Conservation (phyloP, 2,888 invertebrate species). For the Ophion costatus region DNA sequence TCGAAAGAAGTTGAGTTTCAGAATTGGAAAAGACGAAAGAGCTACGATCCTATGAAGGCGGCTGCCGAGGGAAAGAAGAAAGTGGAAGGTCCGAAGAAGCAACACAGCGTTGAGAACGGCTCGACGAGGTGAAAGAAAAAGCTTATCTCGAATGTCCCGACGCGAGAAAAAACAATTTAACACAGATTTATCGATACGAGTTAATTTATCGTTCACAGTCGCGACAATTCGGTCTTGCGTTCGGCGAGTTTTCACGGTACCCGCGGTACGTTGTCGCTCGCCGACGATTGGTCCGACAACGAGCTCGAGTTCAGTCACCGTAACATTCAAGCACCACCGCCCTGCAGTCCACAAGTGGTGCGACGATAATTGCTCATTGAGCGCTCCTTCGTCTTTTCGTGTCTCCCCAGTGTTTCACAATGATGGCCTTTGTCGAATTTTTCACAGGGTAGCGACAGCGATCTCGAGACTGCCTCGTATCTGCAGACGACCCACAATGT, state of each 20-base stretch:
- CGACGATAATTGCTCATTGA: conserved; percentile 29
- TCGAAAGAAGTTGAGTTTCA: conserved; percentile 94
- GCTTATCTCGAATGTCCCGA: neutral
- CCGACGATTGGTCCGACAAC: conserved; percentile 79
- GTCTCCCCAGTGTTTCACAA: neutral
- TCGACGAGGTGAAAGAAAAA: conserved; percentile 75
- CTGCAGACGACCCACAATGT: conserved; percentile 85
- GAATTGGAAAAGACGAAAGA: conserved; percentile 98
- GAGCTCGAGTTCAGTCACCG: conserved; percentile 71
- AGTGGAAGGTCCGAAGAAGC: conserved; percentile 78
- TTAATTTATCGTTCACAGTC: conserved; percentile 65
- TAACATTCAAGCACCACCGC: conserved; percentile 75
- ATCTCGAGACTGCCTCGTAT: conserved; percentile 83
- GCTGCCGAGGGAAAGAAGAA: conserved; percentile 93
- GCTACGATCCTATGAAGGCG: conserved; percentile 97
- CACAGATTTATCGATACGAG: neutral
- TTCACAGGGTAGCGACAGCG: conserved; percentile 78
- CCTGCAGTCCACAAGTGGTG: conserved; percentile 77
- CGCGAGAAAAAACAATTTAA: neutral
- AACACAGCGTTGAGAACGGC: conserved; percentile 77
- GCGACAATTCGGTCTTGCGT: conserved; percentile 81
- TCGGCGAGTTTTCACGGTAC: conserved; percentile 85
- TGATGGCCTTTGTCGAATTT: conserved; percentile 8
- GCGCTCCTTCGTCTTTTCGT: neutral
- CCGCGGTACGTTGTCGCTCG: conserved; percentile 75